A percentile compares a stretch with the other conserved stretches of the same genome.
These are phyloP conservation scores for Dipodomys merriami DNA, from an alignment of 2,113 vertebrate species.

Conservation along the genomic window DNA sequence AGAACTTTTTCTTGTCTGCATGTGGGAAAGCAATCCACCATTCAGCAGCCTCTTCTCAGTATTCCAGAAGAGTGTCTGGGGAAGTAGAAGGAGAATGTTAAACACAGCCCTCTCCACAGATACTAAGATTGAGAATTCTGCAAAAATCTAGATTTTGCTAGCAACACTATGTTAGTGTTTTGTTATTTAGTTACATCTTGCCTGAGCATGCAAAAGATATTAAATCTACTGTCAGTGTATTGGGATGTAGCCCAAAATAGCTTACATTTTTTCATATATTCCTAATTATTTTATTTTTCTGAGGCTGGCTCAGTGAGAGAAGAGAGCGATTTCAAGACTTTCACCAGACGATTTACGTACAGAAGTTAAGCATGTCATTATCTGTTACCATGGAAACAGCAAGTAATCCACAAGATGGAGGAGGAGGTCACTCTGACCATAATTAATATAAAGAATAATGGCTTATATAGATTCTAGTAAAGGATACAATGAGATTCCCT, in stretches of 20 bases:
- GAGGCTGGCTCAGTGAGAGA: conserved; percentile 70
- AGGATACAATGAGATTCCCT: background rate
- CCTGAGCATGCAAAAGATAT: conserved; percentile 73
- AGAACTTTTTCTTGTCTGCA: background rate
- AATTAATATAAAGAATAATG: conserved; percentile 69
- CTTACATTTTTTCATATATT: conserved; percentile 76
- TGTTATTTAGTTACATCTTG: conserved; percentile 79
- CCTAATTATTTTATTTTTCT: conserved; percentile 82
- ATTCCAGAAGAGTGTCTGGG: conserved; percentile 1
- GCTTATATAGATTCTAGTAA: conserved; percentile 17
- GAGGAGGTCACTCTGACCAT: conserved; percentile 65
- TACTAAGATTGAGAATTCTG: conserved; percentile 63
- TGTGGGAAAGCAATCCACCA: background rate
- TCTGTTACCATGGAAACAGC: conserved; percentile 74
- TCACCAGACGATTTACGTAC: conserved; percentile 67
- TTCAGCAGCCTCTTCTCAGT: background rate
- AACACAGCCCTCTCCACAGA: conserved; percentile 44
- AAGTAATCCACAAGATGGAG: conserved; percentile 35
- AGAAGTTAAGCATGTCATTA: conserved; percentile 59
- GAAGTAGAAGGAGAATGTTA: background rate
- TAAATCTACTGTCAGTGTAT: conserved; percentile 66
- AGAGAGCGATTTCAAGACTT: conserved; percentile 77
- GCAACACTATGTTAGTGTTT: conserved; percentile 72
- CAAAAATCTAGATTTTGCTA: conserved; percentile 71
- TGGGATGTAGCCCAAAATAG: conserved; percentile 79